A percentile compares a stretch with the other conserved stretches of the same genome.
phyloP scores from a whole-genome alignment of 1,140 invertebrate genomes.

The Anadara kagoshimensis region DNA sequence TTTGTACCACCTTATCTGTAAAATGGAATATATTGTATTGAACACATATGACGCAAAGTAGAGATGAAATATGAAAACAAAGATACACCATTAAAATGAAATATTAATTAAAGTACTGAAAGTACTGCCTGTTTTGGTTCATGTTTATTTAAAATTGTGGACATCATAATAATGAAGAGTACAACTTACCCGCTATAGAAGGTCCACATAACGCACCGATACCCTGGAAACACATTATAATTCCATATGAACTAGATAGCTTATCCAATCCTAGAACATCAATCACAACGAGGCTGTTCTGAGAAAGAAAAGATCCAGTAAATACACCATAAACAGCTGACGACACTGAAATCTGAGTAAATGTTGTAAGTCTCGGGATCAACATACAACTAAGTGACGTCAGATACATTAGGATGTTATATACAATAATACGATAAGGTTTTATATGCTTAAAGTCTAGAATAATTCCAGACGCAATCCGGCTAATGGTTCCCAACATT shows the following conservation, averaged over 20 bases:
- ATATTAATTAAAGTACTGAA: too few relatives aligned
- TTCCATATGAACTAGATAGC: conserved; percentile 93
- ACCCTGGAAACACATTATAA: conserved; percentile 94
- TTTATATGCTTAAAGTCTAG: conserved; percentile 52
- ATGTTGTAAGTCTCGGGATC: conserved; percentile 43
- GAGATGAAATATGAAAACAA: too few relatives aligned
- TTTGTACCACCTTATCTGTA: too few relatives aligned
- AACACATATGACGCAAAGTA: too few relatives aligned
- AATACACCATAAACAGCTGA: conserved; percentile 57
- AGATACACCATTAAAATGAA: too few relatives aligned
- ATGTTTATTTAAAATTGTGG: too few relatives aligned
- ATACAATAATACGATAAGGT: conserved; percentile 51
- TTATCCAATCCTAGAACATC: conserved; percentile 94
- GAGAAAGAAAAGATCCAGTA: conserved; percentile 80
- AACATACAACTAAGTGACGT: conserved; percentile 45
- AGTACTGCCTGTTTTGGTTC: too few relatives aligned
- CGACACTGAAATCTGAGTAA: conserved; percentile 41
- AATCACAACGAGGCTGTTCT: conserved; percentile 92
- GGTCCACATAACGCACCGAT: conserved; percentile 88
- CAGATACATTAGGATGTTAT: conserved; percentile 54
- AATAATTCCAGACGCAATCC: conserved; percentile 52
- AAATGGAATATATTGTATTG: too few relatives aligned
- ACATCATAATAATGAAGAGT: too few relatives aligned
- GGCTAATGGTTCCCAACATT: conserved; percentile 50
- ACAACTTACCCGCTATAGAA: conserved; percentile 87